Evolutionary conservation across 2,113 vertebrate species (phyloP).

Genomic region (Macquaria australasica): DNA sequence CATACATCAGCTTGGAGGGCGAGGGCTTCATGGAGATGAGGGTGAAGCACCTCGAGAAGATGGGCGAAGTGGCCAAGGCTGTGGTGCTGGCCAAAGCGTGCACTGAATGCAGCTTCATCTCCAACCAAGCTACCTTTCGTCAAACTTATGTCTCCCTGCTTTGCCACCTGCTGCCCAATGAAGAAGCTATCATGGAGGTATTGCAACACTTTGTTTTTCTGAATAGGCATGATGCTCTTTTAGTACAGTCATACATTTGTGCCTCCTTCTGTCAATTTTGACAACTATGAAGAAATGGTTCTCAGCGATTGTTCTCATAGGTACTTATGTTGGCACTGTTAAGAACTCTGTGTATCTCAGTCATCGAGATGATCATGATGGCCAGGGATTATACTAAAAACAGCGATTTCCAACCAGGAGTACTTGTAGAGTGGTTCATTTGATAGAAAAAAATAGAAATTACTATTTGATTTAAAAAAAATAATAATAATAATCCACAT

Average conservation of each 20-base stretch:
- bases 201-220: not conserved
- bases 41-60: slow-evolving; percentile 97
- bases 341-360: not conserved
- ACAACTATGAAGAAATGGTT: not conserved
- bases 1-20: slow-evolving; percentile 94
- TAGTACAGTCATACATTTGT: not conserved
- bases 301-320: not conserved
- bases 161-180: slow-evolving; percentile 93
- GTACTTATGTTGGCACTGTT: not conserved
- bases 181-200: slow-evolving; percentile 97
- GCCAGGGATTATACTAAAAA: too few species aligned
- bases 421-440: not conserved
- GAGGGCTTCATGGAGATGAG: slow-evolving; percentile 97
- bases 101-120: slow-evolving; percentile 89
- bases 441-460: too few species aligned
- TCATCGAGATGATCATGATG: too few species aligned
- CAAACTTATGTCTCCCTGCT: slow-evolving; percentile 94
- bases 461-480: too few species aligned
- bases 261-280: not conserved
- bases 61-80: slow-evolving; percentile 93
- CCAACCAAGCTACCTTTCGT: slow-evolving; percentile 91
- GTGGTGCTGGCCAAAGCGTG: slow-evolving; percentile 93
- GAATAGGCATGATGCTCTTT: not conserved
- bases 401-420: too few species aligned
- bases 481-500: too few species aligned